Base-by-base conservation (phyloP, 2,888 invertebrate genomes). In the Magallana nippona region DNA sequence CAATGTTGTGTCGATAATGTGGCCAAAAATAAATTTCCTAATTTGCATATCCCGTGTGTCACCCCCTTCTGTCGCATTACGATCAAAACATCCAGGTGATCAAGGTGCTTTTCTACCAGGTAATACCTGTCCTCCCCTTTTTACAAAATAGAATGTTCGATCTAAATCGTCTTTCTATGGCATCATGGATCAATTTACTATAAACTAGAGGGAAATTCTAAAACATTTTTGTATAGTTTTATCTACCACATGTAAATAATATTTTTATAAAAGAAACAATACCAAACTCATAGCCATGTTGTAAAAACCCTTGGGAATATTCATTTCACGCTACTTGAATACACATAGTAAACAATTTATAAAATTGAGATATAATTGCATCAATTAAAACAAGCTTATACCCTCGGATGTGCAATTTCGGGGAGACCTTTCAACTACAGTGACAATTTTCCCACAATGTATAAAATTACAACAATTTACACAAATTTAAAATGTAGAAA, bases 31-130 rank as follows among this genome's bases (percentile, higher is more conserved):
- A 27, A 13, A 17, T 63, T 27, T 27, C 11, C 63, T 63, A 2
- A 63, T 63, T 63, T 63, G 27, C 63, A 63, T 63, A 63, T 63
- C 79, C 79, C 22, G 55, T 27, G 17, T 79, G 56, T 63, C 27
- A 58, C 55, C 44, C 55, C 71, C 55, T 32, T 22, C 19, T 63
- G 55, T 55, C 44, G 22, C 71, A 82, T 32, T n/a, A 27, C 32
- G 44, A 71, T 71, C 71, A 63, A 81, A 82, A 82, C 82, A 82
- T 60, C 62, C 82, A 82, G 63, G 82, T 71, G 82, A 82, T 71
- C 82, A 19, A 60, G 56, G 19, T 60, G 63, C 27, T 63, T 60
- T 63, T 13, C n/a, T 1, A 55, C 13, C 82, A 82, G 82, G 82
- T 82, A 71, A n/a, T 19, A 17, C 71, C 63, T 22, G n/a, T 10